A percentile compares a stretch with the other conserved stretches of the same genome.
Evolutionary conservation across 2,797 vertebrate genomes (phyloP).

Genomic region (Tragelaphus eurycerus): DNA sequence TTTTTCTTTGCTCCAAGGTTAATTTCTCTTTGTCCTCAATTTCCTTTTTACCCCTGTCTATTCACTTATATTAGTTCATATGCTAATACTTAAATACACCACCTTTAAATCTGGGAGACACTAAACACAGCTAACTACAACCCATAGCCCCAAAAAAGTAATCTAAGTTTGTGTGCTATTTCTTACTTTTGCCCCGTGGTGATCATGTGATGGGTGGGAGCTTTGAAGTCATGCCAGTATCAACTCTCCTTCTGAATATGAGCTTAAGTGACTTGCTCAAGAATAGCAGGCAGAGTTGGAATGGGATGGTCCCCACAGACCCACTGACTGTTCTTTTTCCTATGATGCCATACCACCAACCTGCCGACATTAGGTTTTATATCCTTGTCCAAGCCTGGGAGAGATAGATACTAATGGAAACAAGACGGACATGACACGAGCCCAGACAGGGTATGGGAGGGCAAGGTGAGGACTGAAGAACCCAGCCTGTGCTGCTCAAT

Average conservation of each 20-base stretch:
- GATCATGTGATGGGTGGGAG: not conserved
- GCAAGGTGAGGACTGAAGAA: too few species aligned
- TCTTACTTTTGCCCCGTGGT: not conserved
- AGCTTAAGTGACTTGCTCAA: not conserved
- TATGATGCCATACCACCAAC: not conserved
- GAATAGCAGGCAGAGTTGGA: not conserved
- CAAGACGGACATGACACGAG: not conserved
- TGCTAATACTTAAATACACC: not conserved
- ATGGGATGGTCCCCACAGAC: too few species aligned
- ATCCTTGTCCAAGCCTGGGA: not conserved
- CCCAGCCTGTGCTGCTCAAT: not conserved
- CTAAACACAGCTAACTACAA: not conserved
- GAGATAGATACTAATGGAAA: not conserved
- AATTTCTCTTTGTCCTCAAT: conserved; percentile 25
- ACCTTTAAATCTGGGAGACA: not conserved
- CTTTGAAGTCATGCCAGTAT: not conserved
- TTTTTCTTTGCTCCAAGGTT: not conserved
- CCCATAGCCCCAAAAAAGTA: not conserved
- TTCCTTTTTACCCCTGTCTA: not conserved
- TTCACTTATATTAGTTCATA: not conserved
- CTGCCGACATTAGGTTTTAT: not conserved
- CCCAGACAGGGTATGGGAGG: not conserved
- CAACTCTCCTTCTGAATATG: not conserved
- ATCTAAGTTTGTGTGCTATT: not conserved
- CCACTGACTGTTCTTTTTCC: not conserved